Conservation (phyloP, 2,888 invertebrate species). For the Ommatoiulus sabulosus region DNA sequence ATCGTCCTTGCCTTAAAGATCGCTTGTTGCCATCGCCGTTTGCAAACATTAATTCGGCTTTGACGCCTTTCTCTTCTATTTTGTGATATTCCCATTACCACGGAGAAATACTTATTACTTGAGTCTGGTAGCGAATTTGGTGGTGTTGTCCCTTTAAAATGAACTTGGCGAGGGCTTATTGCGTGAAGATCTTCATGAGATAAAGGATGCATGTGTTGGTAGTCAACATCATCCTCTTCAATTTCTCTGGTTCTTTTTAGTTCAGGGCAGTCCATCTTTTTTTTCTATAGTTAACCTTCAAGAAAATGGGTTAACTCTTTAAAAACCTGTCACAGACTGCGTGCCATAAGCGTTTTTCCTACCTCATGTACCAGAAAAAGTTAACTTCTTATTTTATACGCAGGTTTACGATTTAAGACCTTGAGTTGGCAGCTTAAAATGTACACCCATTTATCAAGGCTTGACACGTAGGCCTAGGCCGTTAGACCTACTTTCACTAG, state of each 20-base stretch:
- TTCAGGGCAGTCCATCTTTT: conserved; percentile 21
- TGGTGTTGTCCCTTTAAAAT: not conserved
- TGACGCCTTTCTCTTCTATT: conserved; percentile 23
- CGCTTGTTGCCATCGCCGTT: conserved; percentile 64
- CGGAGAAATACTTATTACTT: conserved; percentile 53
- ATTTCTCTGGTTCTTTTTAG: not conserved
- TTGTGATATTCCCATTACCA: conserved; percentile 54
- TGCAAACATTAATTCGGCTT: conserved; percentile 53
- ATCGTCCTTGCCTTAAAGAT: conserved; percentile 64
- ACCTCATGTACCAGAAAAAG: not conserved
- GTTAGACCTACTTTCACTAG: not conserved
- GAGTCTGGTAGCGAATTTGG: not conserved
- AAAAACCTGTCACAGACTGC: not conserved
- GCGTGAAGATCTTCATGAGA: conserved; percentile 49
- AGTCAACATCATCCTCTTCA: conserved; percentile 50
- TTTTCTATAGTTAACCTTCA: not conserved
- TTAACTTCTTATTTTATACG: not conserved
- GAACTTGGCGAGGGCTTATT: not conserved
- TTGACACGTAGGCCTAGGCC: not conserved
- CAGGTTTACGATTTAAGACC: not conserved
- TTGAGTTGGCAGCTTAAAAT: conserved; percentile 20
- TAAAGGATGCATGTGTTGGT: conserved; percentile 51
- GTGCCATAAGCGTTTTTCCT: not conserved
- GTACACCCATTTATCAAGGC: conserved; percentile 22
- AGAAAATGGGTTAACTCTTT: conserved; percentile 1